Conservation (phyloP, 2,797 vertebrate genomes). For the Micrastur ruficollis region DNA sequence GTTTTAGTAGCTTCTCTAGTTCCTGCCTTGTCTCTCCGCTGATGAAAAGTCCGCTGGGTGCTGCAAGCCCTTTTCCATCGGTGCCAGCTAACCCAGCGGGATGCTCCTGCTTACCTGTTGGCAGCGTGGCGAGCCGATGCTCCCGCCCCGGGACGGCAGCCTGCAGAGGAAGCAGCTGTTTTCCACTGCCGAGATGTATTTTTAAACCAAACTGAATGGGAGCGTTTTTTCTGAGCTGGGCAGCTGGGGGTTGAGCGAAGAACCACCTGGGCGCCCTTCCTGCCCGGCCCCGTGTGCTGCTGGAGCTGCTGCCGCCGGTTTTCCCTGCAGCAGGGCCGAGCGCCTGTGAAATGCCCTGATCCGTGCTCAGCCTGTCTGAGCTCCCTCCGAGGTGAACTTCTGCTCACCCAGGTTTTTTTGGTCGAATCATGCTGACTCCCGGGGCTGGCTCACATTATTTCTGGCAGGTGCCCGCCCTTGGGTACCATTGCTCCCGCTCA, state of each 20-base stretch:
- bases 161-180: conserved; percentile 51
- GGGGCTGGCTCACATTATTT: fast-evolving
- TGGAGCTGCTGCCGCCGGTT: neutral
- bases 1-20: neutral
- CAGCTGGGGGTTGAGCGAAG: neutral
- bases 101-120: neutral
- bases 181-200: conserved; percentile 26
- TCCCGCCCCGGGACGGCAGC: neutral
- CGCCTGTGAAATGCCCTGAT: fast-evolving
- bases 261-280: conserved; percentile 57
- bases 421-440: fast-evolving
- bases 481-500: fast-evolving
- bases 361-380: fast-evolving
- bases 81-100: fast-evolving
- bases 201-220: neutral
- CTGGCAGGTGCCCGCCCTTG: neutral
- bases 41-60: fast-evolving
- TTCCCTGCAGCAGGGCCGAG: fast-evolving
- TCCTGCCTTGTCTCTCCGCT: fast-evolving
- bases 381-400: neutral
- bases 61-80: neutral
- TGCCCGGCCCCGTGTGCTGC: neutral
- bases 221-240: neutral
- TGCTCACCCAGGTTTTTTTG: neutral
- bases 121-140: fast-evolving